A percentile compares a stretch with the other conserved stretches of the same genome.
Evolutionary conservation across 2,888 invertebrate species (phyloP).

Genomic region (Lasioglossum pauxillum): DNA sequence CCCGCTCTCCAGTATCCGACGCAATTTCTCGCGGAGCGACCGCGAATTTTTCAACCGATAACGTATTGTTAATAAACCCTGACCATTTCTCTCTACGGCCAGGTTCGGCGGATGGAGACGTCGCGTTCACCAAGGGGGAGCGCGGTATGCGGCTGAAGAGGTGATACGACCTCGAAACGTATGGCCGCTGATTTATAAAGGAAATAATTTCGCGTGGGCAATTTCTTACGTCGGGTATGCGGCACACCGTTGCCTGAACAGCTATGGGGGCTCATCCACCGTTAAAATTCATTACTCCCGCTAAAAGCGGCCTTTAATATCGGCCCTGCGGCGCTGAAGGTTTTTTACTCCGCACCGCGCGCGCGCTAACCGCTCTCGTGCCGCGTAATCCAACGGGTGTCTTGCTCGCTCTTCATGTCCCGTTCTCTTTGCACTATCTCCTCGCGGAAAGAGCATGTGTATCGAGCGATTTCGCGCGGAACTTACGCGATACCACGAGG

Average conservation of each 20-base stretch:
- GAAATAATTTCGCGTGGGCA: conserved; percentile 81
- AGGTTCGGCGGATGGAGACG: conserved; percentile 54
- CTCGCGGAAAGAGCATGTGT: background rate
- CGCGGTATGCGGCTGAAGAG: conserved; percentile 64
- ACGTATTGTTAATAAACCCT: conserved; percentile 72
- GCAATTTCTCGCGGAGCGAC: conserved; percentile 42
- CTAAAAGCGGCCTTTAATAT: conserved; percentile 76
- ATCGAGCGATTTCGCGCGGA: conserved; percentile 25
- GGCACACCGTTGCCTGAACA: conserved; percentile 46
- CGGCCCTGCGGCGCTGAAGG: conserved; percentile 57
- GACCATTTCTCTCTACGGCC: conserved; percentile 60
- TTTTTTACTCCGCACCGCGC: conserved; percentile 23
- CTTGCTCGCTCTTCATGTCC: background rate
- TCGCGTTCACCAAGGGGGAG: conserved; percentile 31
- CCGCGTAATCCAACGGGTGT: background rate
- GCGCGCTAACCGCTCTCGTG: background rate
- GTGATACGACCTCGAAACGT: conserved; percentile 75
- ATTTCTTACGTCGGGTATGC: conserved; percentile 76
- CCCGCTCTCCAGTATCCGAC: conserved; percentile 8
- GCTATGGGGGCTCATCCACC: conserved; percentile 63
- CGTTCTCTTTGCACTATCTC: too few species aligned
- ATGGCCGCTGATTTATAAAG: conserved; percentile 83
- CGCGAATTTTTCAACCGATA: conserved; percentile 63
- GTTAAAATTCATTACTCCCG: conserved; percentile 77
- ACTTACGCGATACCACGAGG: conserved; percentile 7